Evolutionary conservation across 2,797 vertebrate genomes (phyloP).

Genomic region (Semotilus atromaculatus): DNA sequence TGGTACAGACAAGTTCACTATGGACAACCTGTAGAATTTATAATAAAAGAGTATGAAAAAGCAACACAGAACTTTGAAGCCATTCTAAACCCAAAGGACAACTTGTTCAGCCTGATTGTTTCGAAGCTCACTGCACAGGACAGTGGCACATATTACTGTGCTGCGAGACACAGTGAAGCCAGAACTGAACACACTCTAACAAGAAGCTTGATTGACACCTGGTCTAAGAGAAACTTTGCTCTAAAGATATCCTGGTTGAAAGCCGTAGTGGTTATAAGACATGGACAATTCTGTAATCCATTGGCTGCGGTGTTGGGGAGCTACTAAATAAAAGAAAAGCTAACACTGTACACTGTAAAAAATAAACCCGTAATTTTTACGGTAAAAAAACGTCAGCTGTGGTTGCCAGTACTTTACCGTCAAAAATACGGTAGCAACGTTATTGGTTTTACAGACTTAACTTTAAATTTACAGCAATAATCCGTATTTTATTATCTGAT

Average conservation of each 20-base stretch:
- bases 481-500: too few species aligned
- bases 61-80: constrained; percentile 22
- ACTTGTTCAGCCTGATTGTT: constrained; percentile 68
- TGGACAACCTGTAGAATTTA: constrained; percentile 53
- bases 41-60: constrained; percentile 54
- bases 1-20: constrained; percentile 70
- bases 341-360: too few species aligned
- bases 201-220: constrained; percentile 63
- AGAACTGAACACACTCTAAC: constrained; percentile 53
- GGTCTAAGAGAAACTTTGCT: not conserved
- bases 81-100: constrained; percentile 8
- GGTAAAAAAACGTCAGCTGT: too few species aligned
- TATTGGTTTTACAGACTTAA: too few species aligned
- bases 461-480: too few species aligned
- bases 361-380: too few species aligned
- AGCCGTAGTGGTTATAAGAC: constrained; percentile 37
- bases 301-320: not conserved
- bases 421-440: too few species aligned
- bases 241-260: constrained; percentile 8
- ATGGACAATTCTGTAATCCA: not conserved
- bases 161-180: constrained; percentile 73
- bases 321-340: too few species aligned
- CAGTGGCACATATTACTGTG: constrained; percentile 72
- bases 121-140: constrained; percentile 53
- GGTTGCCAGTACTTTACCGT: too few species aligned